Conservation (phyloP, 2,888 invertebrate species). For the Diarsia mendica region DNA sequence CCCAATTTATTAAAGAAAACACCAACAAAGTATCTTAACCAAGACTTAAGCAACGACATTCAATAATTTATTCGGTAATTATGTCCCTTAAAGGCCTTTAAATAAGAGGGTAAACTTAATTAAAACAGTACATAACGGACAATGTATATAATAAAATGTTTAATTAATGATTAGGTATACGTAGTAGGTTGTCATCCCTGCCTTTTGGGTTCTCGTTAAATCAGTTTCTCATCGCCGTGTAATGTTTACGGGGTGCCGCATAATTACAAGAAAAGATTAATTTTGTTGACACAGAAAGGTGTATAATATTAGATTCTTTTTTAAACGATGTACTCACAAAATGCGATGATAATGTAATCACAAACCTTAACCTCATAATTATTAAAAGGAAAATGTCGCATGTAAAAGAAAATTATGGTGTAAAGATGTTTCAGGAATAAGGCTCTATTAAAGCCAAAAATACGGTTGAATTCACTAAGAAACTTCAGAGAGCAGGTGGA, state of each 20-base stretch:
- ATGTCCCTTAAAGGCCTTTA: slow-evolving; percentile 46
- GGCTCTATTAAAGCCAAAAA: neutral
- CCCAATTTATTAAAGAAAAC: slow-evolving; percentile 23
- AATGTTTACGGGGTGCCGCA: slow-evolving; percentile 22
- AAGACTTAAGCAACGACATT: slow-evolving; percentile 20
- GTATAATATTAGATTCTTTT: neutral
- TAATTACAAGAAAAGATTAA: slow-evolving; percentile 27
- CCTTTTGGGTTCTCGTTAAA: slow-evolving; percentile 39
- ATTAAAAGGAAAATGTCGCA: neutral
- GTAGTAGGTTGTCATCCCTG: slow-evolving; percentile 17
- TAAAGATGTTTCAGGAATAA: neutral
- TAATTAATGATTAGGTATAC: slow-evolving; percentile 54
- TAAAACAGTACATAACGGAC: slow-evolving; percentile 56
- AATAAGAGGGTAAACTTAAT: slow-evolving; percentile 56
- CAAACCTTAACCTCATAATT: neutral
- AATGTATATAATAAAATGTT: slow-evolving; percentile 53
- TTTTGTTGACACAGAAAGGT: slow-evolving; percentile 15
- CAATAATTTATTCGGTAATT: slow-evolving; percentile 66
- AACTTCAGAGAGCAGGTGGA: too few species aligned
- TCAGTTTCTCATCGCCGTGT: slow-evolving; percentile 37
- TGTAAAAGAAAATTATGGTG: neutral
- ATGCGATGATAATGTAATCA: neutral
- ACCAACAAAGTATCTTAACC: neutral
- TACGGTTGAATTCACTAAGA: neutral
- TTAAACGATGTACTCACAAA: neutral